These are phyloP conservation scores for Archips xylosteana DNA, from an alignment of 2,888 invertebrate genomes.

Conservation along the genomic window DNA sequence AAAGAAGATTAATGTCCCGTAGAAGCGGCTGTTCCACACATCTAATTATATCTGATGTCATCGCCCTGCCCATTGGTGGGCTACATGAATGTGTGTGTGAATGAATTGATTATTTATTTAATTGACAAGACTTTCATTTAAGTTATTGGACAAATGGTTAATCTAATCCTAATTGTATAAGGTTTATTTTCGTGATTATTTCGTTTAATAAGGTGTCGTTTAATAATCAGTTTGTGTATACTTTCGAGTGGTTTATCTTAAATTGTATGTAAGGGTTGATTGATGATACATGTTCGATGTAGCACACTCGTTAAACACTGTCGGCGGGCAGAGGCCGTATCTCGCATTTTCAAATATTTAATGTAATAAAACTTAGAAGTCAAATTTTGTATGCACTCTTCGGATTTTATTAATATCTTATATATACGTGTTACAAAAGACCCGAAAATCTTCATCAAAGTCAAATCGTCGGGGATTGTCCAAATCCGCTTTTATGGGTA, in stretches of 20 bases:
- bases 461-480: too few species aligned
- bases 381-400: background rate
- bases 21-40: background rate
- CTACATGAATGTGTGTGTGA: slow-evolving; percentile 12
- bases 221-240: background rate
- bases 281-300: slow-evolving; percentile 5
- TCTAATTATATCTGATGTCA: background rate
- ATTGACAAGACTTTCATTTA: slow-evolving; percentile 18
- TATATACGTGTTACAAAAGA: background rate
- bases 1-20: background rate
- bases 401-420: background rate
- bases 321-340: background rate
- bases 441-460: too few species aligned
- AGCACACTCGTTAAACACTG: background rate
- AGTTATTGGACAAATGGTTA: slow-evolving; percentile 19
- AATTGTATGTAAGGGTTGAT: background rate
- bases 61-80: slow-evolving; percentile 6
- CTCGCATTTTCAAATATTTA: background rate
- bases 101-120: slow-evolving; percentile 29
- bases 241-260: background rate
- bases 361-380: background rate
- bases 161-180: background rate
- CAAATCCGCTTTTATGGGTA: too few species aligned
- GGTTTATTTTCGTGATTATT: slow-evolving; percentile 2
- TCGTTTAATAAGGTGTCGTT: background rate